These are phyloP conservation scores for Lerema accius DNA, from an alignment of 1,140 invertebrate species.

Conservation along the genomic window DNA sequence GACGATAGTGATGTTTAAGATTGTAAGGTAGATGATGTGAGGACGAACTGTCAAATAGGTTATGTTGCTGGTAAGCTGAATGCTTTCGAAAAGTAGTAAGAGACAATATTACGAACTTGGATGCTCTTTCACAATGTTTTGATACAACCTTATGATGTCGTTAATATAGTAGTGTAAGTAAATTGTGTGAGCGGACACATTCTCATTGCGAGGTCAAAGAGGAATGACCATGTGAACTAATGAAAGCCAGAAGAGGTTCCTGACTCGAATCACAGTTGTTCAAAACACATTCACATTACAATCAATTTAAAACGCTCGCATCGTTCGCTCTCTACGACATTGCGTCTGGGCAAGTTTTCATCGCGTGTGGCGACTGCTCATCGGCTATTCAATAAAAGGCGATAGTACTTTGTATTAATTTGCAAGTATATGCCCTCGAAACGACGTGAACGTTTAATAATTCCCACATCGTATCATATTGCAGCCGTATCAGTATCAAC, in stretches of 20 bases:
- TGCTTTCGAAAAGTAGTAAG: not conserved
- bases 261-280: slow-evolving; percentile 74
- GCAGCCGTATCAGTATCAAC: slow-evolving; percentile 18
- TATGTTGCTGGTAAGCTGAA: not conserved
- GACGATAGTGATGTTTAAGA: not conserved
- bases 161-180: slow-evolving; percentile 47
- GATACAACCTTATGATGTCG: slow-evolving; percentile 52
- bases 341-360: slow-evolving; percentile 60
- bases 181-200: slow-evolving; percentile 45
- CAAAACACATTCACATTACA: slow-evolving; percentile 73
- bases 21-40: not conserved
- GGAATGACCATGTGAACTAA: slow-evolving; percentile 79
- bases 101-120: slow-evolving; percentile 3
- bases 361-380: slow-evolving; percentile 65
- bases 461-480: slow-evolving; percentile 29
- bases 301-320: slow-evolving; percentile 75
- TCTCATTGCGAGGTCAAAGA: slow-evolving; percentile 68
- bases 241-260: slow-evolving; percentile 69
- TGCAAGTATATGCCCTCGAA: slow-evolving; percentile 30
- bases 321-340: slow-evolving; percentile 59
- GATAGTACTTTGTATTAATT: slow-evolving; percentile 46
- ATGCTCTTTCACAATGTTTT: slow-evolving; percentile 20
- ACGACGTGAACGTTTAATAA: slow-evolving; percentile 33
- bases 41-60: not conserved
- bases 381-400: slow-evolving; percentile 63